Evolutionary conservation across 2,113 vertebrate species (phyloP), one percentile per base, ranked within the genome.

Genomic region (Chionomys nivalis): DNA sequence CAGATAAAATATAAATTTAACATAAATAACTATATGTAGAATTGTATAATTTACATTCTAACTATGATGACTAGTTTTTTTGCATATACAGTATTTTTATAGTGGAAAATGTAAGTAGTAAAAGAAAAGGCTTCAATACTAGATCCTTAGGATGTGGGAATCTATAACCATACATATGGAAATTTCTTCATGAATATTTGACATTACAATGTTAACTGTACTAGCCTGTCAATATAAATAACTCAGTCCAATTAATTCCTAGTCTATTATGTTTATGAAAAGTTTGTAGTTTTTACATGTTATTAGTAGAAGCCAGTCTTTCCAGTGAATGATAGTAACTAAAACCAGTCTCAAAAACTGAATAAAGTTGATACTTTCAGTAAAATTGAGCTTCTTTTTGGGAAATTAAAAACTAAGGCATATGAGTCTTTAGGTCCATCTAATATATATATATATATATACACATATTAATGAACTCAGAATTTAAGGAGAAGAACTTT

Each of bases 261-360:
- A n/a, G n/a, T n/a, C n/a, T n/a, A n/a, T 58, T 89, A 52, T 70
- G 61, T 5, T 79, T 70, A 42, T 79, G n/a, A 44, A 44, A 23
- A 88, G 44, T 92, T 95, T 94, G 44, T 94, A 0, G 73, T 75
- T 97, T 96, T 96, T 87, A 96, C 93, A 87, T 93, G 81, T 94
- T 36, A 79, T 94, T 70, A 92, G 8, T 90, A 85, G 17, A 58
- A 63, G 28, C 23, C 23, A 47, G 52, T 83, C 61, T 96, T 94
- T 91, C 79, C 63, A 95, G 31, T 95, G 68, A 96, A 36, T 87
- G 19, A 89, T 75, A 91, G 13, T 89, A 68, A 79, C 91, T 96
- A 82, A 94, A 96, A 61, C 76, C 75, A 81, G 33, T 95, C 42
- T 49, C 66, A 87, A 87, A 61, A 55, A 86, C 61, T 95, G 82